A percentile compares a stretch with the other conserved stretches of the same genome.
Evolutionary conservation across 1,140 invertebrate genomes (phyloP).

Genomic region (Aphaenogaster floridana): DNA sequence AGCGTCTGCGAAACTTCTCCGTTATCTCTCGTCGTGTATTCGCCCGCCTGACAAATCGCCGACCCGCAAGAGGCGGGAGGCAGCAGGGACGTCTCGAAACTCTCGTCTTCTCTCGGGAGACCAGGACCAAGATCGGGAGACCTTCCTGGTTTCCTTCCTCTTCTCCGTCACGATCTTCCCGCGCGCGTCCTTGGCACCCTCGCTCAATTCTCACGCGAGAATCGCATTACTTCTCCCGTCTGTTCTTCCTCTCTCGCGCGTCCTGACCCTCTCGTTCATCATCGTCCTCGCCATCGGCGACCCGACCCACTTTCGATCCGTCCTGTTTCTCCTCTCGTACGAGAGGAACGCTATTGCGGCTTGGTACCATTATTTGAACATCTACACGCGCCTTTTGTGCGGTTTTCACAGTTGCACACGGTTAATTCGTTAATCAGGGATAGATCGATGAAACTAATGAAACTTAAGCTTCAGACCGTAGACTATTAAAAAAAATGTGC

Average conservation of each 20-base stretch:
- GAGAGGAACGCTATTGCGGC: constrained; percentile 33
- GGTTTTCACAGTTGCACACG: not conserved
- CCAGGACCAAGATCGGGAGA: constrained; percentile 20
- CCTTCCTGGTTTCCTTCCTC: not conserved
- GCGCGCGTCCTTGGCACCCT: constrained; percentile 53
- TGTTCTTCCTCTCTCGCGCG: constrained; percentile 28
- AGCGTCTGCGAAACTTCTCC: constrained; percentile 73
- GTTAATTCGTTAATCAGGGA: not conserved
- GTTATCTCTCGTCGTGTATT: constrained; percentile 73
- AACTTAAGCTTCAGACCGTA: not conserved
- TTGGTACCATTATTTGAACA: constrained; percentile 67
- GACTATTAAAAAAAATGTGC: not conserved
- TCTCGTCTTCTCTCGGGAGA: constrained; percentile 50
- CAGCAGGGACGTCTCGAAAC: constrained; percentile 42
- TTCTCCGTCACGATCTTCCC: constrained; percentile 4
- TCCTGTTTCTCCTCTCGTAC: constrained; percentile 28
- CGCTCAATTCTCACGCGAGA: constrained; percentile 69
- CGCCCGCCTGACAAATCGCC: constrained; percentile 77
- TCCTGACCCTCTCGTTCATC: constrained; percentile 67
- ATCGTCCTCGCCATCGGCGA: constrained; percentile 54
- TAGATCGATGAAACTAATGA: not conserved
- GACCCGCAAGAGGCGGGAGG: constrained; percentile 23
- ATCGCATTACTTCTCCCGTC: constrained; percentile 73
- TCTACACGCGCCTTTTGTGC: constrained; percentile 14
- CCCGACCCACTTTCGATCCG: constrained; percentile 69